Evolutionary conservation across 2,888 invertebrate species (phyloP).

Genomic region (Metacarcinus magister): DNA sequence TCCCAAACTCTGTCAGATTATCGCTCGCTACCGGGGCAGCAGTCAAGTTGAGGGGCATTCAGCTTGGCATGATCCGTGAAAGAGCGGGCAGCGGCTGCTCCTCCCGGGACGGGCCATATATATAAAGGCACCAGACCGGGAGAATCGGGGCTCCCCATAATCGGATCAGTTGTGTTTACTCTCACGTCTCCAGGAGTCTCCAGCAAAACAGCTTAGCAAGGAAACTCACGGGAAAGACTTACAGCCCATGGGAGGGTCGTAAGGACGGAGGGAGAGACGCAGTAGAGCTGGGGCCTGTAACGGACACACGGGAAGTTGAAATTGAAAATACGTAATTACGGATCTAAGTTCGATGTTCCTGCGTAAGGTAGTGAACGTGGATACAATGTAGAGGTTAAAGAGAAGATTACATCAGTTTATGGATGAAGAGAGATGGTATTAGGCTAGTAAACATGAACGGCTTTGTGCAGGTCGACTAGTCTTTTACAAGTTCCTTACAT

Average conservation of each 20-base stretch:
- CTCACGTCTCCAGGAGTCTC: constrained; percentile 53
- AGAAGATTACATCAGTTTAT: background rate
- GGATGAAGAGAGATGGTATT: background rate
- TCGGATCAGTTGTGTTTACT: constrained; percentile 66
- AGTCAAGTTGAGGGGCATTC: constrained; percentile 50
- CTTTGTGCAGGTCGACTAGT: too few relatives aligned
- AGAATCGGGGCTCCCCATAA: constrained; percentile 54
- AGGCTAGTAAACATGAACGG: background rate
- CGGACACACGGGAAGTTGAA: background rate
- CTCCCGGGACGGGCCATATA: background rate
- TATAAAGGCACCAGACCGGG: constrained; percentile 44
- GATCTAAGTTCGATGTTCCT: background rate
- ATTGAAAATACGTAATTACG: background rate
- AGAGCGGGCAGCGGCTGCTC: background rate
- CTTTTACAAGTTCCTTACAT: too few relatives aligned
- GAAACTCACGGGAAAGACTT: background rate
- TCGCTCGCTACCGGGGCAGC: background rate
- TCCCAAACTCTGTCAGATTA: constrained; percentile 38
- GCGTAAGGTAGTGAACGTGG: background rate
- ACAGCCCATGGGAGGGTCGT: background rate
- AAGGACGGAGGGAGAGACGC: background rate
- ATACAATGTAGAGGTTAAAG: background rate
- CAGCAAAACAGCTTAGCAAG: constrained; percentile 63
- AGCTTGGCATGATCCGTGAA: constrained; percentile 22
- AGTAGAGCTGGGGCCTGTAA: constrained; percentile 5